Conservation (phyloP, 2,113 vertebrate genomes). For the Psittacus erithacus region DNA sequence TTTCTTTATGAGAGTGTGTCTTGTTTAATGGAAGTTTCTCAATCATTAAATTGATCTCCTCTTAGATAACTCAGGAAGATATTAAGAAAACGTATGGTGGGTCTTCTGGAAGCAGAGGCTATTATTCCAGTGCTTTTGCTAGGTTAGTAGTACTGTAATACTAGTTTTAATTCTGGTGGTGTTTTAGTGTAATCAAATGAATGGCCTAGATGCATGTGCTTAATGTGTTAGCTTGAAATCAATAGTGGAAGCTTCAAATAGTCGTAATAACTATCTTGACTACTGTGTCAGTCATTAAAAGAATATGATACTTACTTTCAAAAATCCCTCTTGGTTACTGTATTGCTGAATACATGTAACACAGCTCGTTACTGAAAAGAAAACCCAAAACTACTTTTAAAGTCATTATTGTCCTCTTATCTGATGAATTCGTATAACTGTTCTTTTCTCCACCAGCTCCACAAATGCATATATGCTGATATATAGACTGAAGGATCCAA, state of each 20-base stretch:
- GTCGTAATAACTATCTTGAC: neutral
- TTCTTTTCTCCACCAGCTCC: conserved; percentile 80
- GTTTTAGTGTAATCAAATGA: neutral
- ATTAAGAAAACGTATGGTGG: conserved; percentile 98
- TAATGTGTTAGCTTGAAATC: neutral
- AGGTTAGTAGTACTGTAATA: conserved; percentile 79
- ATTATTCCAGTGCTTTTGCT: conserved; percentile 98
- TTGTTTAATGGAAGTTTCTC: rapidly evolving
- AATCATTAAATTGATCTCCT: neutral
- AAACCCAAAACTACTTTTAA: neutral
- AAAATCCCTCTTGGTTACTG: neutral
- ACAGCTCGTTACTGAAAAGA: neutral
- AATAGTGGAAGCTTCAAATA: neutral
- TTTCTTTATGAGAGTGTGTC: neutral
- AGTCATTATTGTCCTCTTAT: neutral
- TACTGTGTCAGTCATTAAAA: neutral
- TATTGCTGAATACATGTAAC: neutral
- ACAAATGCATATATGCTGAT: conserved; percentile 99
- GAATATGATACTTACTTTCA: neutral
- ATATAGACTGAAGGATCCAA: conserved; percentile 93
- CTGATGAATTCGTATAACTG: neutral
- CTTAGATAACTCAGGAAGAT: conserved; percentile 96
- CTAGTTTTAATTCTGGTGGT: neutral
- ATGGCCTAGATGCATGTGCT: neutral
- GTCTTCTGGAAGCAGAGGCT: conserved; percentile 95